Conservation (phyloP, 2,888 invertebrate species). For the Enchytraeus crypticus region DNA sequence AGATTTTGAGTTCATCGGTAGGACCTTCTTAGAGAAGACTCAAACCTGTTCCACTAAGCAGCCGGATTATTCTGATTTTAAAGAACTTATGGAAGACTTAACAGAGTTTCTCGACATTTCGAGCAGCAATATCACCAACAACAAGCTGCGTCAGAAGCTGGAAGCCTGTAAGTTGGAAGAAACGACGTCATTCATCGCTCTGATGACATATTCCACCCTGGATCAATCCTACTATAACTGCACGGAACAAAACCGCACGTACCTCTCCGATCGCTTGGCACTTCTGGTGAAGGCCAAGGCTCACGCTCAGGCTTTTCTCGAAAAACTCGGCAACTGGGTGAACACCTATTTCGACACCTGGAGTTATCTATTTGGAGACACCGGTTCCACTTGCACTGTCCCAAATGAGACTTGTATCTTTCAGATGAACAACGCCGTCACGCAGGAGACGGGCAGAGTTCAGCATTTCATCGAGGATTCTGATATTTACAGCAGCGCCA, state of each 20-base stretch:
- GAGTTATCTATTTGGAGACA: not conserved
- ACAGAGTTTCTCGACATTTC: too few relatives aligned
- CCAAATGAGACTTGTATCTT: not conserved
- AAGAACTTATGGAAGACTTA: too few relatives aligned
- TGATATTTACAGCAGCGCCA: conserved; percentile 1
- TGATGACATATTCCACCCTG: not conserved
- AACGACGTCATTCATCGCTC: not conserved
- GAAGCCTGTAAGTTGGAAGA: not conserved
- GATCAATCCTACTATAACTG: not conserved
- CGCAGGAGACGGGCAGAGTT: not conserved
- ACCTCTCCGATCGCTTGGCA: not conserved
- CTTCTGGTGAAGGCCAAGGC: not conserved
- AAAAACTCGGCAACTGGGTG: not conserved
- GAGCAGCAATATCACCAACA: not conserved
- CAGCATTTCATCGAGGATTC: not conserved
- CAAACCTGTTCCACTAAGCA: not conserved
- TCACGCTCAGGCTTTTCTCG: not conserved
- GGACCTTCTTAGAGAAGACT: not conserved
- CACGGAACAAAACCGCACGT: not conserved
- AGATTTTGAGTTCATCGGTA: not conserved
- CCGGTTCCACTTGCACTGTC: not conserved
- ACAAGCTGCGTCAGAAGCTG: not conserved
- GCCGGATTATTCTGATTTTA: not conserved
- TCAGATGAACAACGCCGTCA: not conserved
- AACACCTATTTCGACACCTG: not conserved